These are phyloP conservation scores for Tinea trinotella DNA, from an alignment of 2,888 invertebrate genomes.

Conservation along the genomic window DNA sequence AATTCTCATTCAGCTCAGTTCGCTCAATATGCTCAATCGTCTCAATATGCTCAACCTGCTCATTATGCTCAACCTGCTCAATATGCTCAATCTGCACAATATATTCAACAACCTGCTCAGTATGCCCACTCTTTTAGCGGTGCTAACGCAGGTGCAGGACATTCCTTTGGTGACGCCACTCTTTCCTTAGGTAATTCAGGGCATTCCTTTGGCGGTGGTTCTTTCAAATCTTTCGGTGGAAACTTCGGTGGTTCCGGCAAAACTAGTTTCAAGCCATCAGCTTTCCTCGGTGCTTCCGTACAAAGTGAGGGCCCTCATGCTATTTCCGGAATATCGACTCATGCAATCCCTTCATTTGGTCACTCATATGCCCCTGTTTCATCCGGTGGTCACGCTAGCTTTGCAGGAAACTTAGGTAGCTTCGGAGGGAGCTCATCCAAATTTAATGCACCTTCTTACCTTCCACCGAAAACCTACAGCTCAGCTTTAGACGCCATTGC, in stretches of 20 bases:
- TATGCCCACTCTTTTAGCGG: constrained; percentile 25
- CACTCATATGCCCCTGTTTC: constrained; percentile 26
- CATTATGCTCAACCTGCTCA: constrained; percentile 35
- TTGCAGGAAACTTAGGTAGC: constrained; percentile 39
- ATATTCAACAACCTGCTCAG: constrained; percentile 33
- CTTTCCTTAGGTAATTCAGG: constrained; percentile 21
- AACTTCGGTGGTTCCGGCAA: constrained; percentile 44
- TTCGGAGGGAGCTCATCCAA: constrained; percentile 46
- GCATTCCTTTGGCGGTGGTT: constrained; percentile 31
- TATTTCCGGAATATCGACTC: constrained; percentile 39
- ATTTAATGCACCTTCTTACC: constrained; percentile 39
- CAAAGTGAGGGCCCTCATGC: constrained; percentile 46
- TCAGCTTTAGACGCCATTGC: constrained; percentile 42
- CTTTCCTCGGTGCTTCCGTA: constrained; percentile 53
- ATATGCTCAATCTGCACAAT: constrained; percentile 34
- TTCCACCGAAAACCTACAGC: constrained; percentile 44
- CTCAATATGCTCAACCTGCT: constrained; percentile 33
- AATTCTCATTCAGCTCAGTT: constrained; percentile 32
- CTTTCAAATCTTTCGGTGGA: constrained; percentile 38
- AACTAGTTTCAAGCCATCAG: constrained; percentile 58
- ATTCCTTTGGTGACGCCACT: constrained; percentile 20
- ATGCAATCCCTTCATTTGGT: constrained; percentile 41
- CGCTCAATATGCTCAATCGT: constrained; percentile 33
- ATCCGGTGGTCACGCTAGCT: constrained; percentile 40
- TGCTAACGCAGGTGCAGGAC: constrained; percentile 21